These are phyloP conservation scores for Myotis planiceps DNA, from an alignment of 2,797 vertebrate genomes.

Conservation along the genomic window DNA sequence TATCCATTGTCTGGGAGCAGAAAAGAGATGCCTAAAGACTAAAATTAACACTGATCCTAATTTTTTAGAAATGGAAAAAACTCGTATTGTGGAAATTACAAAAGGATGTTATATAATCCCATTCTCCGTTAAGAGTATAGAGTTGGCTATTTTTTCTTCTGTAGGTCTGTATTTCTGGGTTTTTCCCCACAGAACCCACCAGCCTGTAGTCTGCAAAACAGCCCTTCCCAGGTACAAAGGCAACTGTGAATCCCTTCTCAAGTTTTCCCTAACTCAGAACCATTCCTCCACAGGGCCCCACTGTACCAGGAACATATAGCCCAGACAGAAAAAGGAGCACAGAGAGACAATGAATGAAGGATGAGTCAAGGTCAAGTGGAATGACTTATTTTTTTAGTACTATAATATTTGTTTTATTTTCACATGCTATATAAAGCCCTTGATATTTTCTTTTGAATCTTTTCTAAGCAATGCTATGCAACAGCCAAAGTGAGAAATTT, in stretches of 20 bases:
- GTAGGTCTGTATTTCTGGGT: background rate
- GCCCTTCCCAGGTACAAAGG: background rate
- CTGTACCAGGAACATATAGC: background rate
- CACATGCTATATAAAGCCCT: slow-evolving; percentile 14
- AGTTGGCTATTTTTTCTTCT: background rate
- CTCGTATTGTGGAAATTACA: background rate
- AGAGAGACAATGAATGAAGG: background rate
- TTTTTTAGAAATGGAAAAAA: background rate
- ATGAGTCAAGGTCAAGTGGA: background rate
- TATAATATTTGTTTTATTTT: slow-evolving; percentile 27
- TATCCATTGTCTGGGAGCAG: background rate
- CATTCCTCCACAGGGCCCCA: background rate
- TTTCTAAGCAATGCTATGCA: slow-evolving; percentile 40
- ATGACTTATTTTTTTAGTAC: background rate
- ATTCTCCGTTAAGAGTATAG: background rate
- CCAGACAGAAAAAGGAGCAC: background rate
- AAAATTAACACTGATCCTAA: background rate
- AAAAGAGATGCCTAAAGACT: background rate
- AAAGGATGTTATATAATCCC: background rate
- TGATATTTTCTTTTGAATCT: slow-evolving; percentile 44
- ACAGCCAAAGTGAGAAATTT: slow-evolving; percentile 56
- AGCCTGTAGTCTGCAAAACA: background rate
- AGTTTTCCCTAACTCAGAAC: background rate
- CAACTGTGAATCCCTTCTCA: background rate
- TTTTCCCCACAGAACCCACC: background rate